Evolutionary conservation across 2,797 vertebrate genomes (phyloP).

Genomic region (Acrocephalus scirpaceus): DNA sequence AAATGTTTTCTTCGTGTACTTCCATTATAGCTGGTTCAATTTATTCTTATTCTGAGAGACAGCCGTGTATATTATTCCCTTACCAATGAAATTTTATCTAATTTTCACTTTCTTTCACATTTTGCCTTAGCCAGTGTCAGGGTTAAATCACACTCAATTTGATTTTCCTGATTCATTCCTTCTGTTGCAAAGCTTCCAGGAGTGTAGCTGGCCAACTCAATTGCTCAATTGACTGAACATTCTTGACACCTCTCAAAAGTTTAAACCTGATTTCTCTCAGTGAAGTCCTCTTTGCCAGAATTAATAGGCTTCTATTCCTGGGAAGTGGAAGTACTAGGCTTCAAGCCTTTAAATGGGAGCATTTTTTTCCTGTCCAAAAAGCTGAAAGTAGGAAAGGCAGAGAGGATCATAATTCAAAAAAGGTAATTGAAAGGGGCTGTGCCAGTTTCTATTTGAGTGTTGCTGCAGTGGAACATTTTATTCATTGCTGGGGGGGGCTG

Average conservation of each 20-base stretch:
- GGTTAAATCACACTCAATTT: constrained; percentile 1
- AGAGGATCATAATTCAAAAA: not conserved
- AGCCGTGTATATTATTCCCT: not conserved
- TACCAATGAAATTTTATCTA: not conserved
- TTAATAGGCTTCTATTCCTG: not conserved
- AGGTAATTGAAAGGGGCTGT: not conserved
- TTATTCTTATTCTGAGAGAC: not conserved
- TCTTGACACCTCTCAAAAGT: constrained; percentile 18
- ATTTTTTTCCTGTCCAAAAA: not conserved
- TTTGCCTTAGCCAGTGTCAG: not conserved
- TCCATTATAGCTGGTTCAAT: not conserved
- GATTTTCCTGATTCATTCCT: constrained; percentile 29
- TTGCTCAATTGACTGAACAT: not conserved
- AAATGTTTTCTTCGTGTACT: not conserved
- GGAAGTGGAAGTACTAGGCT: not conserved
- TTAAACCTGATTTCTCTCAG: constrained; percentile 7
- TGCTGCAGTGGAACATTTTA: not conserved
- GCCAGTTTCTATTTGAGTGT: not conserved
- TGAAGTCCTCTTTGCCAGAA: not conserved
- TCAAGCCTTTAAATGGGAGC: not conserved
- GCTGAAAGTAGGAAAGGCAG: not conserved
- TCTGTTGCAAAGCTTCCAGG: constrained; percentile 33
- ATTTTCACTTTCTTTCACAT: not conserved
- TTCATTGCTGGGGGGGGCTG: not conserved
- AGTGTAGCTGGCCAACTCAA: not conserved